phyloP scores from a whole-genome alignment of 2,888 invertebrate species.

The Diabrotica balteata region DNA sequence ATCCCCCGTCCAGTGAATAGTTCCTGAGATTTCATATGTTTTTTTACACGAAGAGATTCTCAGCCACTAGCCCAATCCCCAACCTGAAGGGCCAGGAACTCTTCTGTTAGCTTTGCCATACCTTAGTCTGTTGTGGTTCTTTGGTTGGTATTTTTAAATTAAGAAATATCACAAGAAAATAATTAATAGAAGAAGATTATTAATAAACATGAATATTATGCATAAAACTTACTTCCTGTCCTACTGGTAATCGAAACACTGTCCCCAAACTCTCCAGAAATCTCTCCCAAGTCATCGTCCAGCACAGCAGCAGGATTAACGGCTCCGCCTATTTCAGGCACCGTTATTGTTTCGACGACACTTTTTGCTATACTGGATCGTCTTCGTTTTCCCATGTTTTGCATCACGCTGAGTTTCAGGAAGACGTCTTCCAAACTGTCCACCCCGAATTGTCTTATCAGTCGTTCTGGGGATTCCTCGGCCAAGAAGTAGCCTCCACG shows the following conservation, averaged over 20 bases:
- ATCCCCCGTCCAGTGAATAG: too few species aligned
- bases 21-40: too few species aligned
- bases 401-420: conserved; percentile 78
- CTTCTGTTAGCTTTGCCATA: too few species aligned
- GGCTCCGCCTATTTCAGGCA: conserved; percentile 66
- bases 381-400: conserved; percentile 82
- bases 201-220: too few species aligned
- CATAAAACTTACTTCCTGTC: conserved; percentile 55
- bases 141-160: too few species aligned
- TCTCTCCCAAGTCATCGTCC: conserved; percentile 76
- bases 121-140: too few species aligned
- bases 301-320: conserved; percentile 65
- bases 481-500: conserved; percentile 85
- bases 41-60: too few species aligned
- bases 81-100: too few species aligned
- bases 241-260: conserved; percentile 81
- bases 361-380: conserved; percentile 82
- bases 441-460: conserved; percentile 75
- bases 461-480: conserved; percentile 78
- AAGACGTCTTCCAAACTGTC: conserved; percentile 83
- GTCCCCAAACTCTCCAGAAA: conserved; percentile 88
- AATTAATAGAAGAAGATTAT: too few species aligned
- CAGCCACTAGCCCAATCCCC: too few species aligned
- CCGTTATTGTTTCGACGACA: conserved; percentile 72
- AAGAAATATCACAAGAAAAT: too few species aligned